Base-by-base conservation (phyloP, 2,113 vertebrate species). In the Ariopsis seemanni region DNA sequence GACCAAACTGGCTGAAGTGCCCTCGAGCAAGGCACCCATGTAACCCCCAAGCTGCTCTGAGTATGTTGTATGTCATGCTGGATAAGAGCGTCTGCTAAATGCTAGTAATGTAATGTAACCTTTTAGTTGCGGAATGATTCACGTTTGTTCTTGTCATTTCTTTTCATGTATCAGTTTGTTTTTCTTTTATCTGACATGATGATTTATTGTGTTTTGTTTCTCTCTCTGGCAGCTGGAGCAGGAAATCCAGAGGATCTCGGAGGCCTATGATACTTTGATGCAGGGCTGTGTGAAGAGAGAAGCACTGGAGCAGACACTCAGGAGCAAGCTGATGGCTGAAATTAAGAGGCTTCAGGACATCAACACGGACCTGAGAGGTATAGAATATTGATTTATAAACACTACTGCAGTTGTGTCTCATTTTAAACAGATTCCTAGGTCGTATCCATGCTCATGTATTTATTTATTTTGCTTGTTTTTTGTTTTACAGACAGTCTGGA, bases 331-430 rank as follows among this genome's bases (percentile, higher is more conserved):
- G 72, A 97, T 98, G 15, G 94, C 95, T 0, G 98, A 99, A 92
- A 97, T 99, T 90, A 94, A 97, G 84, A 94, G 98, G 90, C 94
- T 99, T 80, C 97, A 98, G 78, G 97, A 99, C 89, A 98, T 98
- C 89, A 99, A 99, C 95, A 90, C 97, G 10, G 98, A 99, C 85
- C 96, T 99, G 55, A 96, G 96, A 97, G 97, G 98, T 98, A 91
- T 42, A 42, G 42, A 42, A 42, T 42, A 4, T 42, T 4, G 42
- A 42, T 42, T 42, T 42, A 42, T 42, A 42, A 42, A 42, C 42
- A 4, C 42, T 4, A 4, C 42, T 42, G 42, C 42, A 34, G 63
- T 9, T 25, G 18, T 42, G 10, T 72, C 1, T 48, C 9, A 72
- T 20, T 3, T 10, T 2, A 6, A 7, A 1, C 14, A n/a, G 65